Evolutionary conservation across 2,113 vertebrate species (phyloP).

Genomic region (Saccopteryx leptura): DNA sequence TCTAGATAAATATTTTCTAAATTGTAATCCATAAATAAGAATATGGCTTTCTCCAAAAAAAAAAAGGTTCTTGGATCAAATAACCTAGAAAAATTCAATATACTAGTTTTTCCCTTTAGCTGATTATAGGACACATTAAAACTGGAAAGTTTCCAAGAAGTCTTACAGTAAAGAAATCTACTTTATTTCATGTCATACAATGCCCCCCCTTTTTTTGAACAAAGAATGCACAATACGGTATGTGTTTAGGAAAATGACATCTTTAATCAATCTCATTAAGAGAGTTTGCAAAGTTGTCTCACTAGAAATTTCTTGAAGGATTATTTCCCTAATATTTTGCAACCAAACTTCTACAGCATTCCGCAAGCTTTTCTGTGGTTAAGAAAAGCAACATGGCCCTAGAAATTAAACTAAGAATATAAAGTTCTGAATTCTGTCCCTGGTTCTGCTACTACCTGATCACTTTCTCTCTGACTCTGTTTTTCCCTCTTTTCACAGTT

Average conservation of each 20-base stretch:
- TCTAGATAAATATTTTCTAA: background rate
- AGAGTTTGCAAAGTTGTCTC: constrained; percentile 35
- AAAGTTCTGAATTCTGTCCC: background rate
- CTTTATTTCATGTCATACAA: constrained; percentile 55
- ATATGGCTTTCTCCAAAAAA: background rate
- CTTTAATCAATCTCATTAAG: constrained; percentile 57
- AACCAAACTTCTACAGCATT: background rate
- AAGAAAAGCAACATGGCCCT: background rate
- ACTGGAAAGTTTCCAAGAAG: constrained; percentile 22
- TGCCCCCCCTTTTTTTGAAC: constrained; percentile 27
- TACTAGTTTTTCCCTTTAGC: background rate
- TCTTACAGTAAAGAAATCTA: background rate
- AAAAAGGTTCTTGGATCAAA: background rate
- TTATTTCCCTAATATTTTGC: constrained; percentile 37
- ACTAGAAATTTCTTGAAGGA: constrained; percentile 20
- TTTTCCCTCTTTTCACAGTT: background rate
- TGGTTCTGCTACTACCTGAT: background rate
- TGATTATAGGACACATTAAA: background rate
- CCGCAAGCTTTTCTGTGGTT: background rate
- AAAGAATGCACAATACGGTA: constrained; percentile 47
- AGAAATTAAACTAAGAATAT: background rate
- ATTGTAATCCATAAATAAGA: background rate
- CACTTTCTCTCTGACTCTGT: background rate
- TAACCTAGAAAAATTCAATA: constrained; percentile 29
- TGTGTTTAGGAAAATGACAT: constrained; percentile 44